Percentiles rank a stretch among this genome's conserved stretches.
phyloP scores from a whole-genome alignment of 2,797 vertebrate species.

The Hippopotamyrus pictus region DNA sequence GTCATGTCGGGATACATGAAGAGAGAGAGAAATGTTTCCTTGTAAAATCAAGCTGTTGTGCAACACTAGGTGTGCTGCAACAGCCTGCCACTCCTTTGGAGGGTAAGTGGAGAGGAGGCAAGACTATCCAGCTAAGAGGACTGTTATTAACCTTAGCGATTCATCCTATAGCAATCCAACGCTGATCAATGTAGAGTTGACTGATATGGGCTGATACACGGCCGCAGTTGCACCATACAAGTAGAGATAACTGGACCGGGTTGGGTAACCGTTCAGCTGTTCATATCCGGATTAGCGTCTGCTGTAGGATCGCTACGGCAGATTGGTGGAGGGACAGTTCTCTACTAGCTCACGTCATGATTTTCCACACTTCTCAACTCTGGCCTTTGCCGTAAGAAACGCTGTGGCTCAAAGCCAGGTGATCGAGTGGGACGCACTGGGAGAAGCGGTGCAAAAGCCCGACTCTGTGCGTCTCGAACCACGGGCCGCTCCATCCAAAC shows the following conservation, averaged over 20 bases:
- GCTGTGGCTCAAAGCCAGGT: neutral
- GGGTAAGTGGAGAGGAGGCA: neutral
- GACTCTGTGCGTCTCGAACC: neutral
- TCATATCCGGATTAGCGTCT: neutral
- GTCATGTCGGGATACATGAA: neutral
- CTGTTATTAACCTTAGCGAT: neutral
- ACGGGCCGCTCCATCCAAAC: neutral
- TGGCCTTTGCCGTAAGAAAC: neutral
- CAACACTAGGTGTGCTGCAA: neutral
- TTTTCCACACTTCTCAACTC: neutral
- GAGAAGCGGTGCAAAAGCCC: neutral
- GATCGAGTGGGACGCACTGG: neutral
- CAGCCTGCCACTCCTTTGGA: neutral
- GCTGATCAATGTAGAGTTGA: neutral
- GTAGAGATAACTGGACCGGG: neutral
- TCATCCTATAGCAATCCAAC: neutral
- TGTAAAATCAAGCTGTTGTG: neutral
- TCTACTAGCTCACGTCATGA: neutral
- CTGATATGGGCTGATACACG: neutral
- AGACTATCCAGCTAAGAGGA: neutral
- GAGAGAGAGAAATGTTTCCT: neutral
- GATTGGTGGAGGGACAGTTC: neutral
- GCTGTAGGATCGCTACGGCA: neutral
- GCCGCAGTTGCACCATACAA: neutral
- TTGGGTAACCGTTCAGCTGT: neutral